Conservation (phyloP, 2,888 invertebrate species). For the Heliconius hortense region DNA sequence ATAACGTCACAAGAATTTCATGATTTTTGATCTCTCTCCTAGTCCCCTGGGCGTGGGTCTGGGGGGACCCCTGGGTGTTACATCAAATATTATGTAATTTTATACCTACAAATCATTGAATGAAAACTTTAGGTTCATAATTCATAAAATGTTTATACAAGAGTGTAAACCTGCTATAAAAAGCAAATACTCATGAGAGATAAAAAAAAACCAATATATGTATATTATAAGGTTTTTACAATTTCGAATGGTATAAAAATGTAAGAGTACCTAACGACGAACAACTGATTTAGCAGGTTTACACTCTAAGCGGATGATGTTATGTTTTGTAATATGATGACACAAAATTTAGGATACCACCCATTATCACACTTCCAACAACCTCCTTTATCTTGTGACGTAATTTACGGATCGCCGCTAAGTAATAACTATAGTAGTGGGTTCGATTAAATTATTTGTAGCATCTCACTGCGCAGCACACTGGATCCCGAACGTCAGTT, state of each 20-base stretch:
- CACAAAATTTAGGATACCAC: background rate
- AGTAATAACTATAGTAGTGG: slow-evolving; percentile 77
- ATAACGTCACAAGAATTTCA: slow-evolving; percentile 1
- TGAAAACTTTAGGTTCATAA: background rate
- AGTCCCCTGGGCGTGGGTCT: no score
- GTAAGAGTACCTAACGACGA: no score
- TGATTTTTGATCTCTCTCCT: background rate
- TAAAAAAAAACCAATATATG: no score
- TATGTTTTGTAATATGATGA: background rate
- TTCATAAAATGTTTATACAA: background rate
- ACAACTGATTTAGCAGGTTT: no score
- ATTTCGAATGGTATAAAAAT: no score
- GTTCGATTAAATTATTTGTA: slow-evolving; percentile 79
- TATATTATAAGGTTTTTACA: no score
- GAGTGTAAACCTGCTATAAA: no score
- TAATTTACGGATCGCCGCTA: background rate
- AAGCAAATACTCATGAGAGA: no score
- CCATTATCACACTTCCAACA: background rate
- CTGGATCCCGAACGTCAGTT: slow-evolving; percentile 80
- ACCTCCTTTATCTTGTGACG: background rate
- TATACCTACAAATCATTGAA: background rate
- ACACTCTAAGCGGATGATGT: no score
- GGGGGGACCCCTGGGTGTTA: no score
- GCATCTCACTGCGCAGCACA: slow-evolving; percentile 80
- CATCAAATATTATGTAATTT: background rate